These are phyloP conservation scores for Rhadina sibilatrix DNA, from an alignment of 2,113 vertebrate species.

Conservation along the genomic window DNA sequence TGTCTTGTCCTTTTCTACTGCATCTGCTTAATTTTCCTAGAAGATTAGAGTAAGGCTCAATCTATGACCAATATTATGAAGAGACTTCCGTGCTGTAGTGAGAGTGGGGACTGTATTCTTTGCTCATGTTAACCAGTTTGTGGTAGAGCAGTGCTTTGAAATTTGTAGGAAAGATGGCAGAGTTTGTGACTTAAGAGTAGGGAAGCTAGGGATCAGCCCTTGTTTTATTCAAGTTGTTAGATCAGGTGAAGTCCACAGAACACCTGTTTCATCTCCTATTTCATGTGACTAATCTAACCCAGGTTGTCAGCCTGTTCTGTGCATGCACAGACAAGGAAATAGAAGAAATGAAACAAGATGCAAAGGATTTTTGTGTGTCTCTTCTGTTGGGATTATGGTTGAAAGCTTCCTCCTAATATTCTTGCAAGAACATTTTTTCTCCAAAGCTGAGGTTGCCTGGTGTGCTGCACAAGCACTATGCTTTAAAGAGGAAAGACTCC, in stretches of 20 bases:
- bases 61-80: neutral
- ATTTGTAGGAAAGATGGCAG: neutral
- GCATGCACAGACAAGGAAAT: neutral
- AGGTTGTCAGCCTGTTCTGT: neutral
- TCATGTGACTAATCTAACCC: neutral
- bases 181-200: neutral
- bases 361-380: neutral
- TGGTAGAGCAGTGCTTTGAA: neutral
- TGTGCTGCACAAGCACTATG: neutral
- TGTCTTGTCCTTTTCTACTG: neutral
- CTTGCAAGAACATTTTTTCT: neutral
- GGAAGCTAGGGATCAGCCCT: neutral
- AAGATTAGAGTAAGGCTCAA: neutral
- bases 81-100: fast-evolving
- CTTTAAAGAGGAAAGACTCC: neutral
- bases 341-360: neutral
- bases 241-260: neutral
- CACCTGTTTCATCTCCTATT: neutral
- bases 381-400: neutral
- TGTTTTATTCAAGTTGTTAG: neutral
- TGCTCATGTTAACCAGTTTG: neutral
- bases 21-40: neutral
- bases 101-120: neutral
- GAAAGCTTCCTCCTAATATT: neutral
- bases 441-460: neutral